A percentile compares a stretch with the other conserved stretches of the same genome.
Conservation (phyloP, 2,113 vertebrate genomes). For the Columbina picui region DNA sequence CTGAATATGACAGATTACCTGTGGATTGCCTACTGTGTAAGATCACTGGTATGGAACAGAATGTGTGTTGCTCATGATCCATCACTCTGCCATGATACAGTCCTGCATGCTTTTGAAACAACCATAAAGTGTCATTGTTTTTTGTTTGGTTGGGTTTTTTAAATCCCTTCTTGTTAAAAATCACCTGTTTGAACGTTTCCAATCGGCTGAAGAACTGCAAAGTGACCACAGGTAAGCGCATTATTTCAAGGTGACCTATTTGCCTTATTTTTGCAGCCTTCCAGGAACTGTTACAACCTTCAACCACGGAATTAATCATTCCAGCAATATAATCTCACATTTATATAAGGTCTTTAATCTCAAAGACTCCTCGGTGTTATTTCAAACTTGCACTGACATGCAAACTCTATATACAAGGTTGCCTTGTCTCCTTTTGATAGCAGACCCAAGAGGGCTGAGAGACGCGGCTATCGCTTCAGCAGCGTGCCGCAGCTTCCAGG, state of each 20-base stretch:
- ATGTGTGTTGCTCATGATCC: slow-evolving; percentile 15
- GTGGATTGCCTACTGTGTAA: slow-evolving; percentile 44
- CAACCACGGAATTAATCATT: not conserved
- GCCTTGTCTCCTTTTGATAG: not conserved
- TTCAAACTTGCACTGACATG: not conserved
- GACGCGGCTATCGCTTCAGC: not conserved
- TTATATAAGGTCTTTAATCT: not conserved
- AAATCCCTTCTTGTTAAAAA: not conserved
- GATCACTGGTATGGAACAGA: slow-evolving; percentile 58
- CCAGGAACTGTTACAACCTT: not conserved
- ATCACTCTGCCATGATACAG: slow-evolving; percentile 49
- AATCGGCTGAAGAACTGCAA: not conserved
- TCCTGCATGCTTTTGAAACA: not conserved
- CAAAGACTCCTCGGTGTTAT: not conserved
- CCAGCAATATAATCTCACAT: not conserved
- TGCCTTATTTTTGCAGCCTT: not conserved
- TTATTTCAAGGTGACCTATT: not conserved
- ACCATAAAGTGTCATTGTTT: not conserved
- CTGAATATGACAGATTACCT: slow-evolving; percentile 59
- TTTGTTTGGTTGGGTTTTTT: not conserved
- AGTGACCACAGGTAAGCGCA: not conserved
- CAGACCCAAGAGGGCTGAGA: not conserved
- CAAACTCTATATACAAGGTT: not conserved
- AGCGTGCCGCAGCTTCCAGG: not conserved
- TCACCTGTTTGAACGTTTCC: not conserved